Percentiles rank a stretch among this genome's conserved stretches.
Evolutionary conservation across 2,113 vertebrate species (phyloP).

Genomic region (Cavia aperea): DNA sequence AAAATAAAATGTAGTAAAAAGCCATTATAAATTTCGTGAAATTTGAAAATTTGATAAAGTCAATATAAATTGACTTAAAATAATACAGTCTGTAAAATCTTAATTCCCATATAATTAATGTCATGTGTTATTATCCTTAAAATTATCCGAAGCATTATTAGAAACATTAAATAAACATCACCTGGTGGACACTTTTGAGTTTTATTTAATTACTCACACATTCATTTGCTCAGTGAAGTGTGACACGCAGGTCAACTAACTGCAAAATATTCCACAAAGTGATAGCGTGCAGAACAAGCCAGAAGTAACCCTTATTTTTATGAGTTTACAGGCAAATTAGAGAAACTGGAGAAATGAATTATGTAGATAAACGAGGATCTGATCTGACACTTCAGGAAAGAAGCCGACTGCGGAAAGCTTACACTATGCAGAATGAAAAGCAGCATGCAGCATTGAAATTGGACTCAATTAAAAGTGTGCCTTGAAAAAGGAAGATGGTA

Average conservation of each 20-base stretch:
- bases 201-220: neutral
- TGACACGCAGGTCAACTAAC: neutral
- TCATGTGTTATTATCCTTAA: neutral
- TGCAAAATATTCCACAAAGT: neutral
- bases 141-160: neutral
- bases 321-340: neutral
- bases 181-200: neutral
- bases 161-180: neutral
- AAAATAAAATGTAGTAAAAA: neutral
- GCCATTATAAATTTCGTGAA: neutral
- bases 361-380: neutral
- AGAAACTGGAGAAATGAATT: neutral
- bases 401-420: neutral
- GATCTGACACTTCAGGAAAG: neutral
- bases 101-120: neutral
- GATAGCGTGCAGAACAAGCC: neutral
- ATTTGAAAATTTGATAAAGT: neutral
- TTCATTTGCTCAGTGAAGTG: neutral
- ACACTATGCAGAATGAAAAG: neutral
- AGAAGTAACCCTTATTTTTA: neutral
- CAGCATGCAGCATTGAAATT: neutral
- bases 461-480: neutral
- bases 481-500: neutral
- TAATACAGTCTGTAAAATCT: neutral
- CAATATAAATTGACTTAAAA: neutral